A percentile compares a stretch with the other conserved stretches of the same genome.
Conservation (phyloP, 2,113 vertebrate genomes). For the Phaetusa simplex region DNA sequence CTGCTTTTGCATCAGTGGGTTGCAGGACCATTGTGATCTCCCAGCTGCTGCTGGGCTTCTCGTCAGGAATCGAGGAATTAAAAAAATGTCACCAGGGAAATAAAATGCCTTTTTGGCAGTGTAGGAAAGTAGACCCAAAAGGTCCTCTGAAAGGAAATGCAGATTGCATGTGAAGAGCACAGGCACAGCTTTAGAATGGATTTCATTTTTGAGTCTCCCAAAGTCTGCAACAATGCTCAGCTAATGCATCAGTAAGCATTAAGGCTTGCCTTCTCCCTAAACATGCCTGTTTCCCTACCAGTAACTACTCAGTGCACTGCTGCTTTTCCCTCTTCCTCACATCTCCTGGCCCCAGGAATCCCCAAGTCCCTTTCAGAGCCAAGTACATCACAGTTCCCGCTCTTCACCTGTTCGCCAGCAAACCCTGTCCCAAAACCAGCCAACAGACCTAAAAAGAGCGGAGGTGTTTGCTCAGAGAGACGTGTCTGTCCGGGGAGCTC, state of each 20-base stretch:
- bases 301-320: not conserved
- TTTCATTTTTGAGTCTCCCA: not conserved
- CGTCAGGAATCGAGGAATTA: not conserved
- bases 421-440: not conserved
- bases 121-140: not conserved
- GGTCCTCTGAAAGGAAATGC: not conserved
- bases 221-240: not conserved
- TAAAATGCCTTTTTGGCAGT: not conserved
- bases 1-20: not conserved
- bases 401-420: accelerated
- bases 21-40: not conserved
- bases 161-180: not conserved
- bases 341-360: not conserved
- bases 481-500: not conserved
- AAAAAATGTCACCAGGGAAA: not conserved
- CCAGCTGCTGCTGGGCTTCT: not conserved
- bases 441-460: not conserved
- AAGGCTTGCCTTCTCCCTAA: not conserved
- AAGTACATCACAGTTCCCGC: not conserved
- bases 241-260: not conserved
- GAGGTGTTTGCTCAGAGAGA: not conserved
- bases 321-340: not conserved
- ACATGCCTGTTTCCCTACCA: not conserved
- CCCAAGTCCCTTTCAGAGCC: not conserved
- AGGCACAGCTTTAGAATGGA: not conserved